Base-by-base conservation (phyloP, 1,140 invertebrate species). In the Zaprionus ornatus region DNA sequence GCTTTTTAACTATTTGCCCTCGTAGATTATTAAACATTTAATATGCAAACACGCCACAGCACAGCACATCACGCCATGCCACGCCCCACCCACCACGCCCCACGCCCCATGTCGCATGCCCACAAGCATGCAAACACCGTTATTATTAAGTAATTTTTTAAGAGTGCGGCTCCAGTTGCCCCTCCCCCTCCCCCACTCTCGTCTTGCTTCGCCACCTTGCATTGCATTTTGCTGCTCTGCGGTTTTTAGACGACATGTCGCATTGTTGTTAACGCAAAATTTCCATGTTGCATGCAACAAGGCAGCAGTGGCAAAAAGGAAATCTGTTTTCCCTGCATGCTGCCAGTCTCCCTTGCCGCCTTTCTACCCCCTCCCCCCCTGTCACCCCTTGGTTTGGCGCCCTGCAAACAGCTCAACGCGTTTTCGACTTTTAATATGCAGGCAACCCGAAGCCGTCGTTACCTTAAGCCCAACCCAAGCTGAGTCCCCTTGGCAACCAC, bases 401-500 rank as follows among this genome's bases (percentile, higher is more conserved):
- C 7, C 32, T 37, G 25, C 55, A 61, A 68, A 48, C 67, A 79
- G 84, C 77, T 86, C 77, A 88, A 80, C 80, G 70, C 83, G n/a
- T 88, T 87, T 82, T 88, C 19, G 83, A 87, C 80, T 88, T 90
- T 88, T 88, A 90, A 88, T 88, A 88, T 88, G 84, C 78, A 68
- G 84, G 73, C 82, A 81, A 75, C 62, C 74, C 70, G 40, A 74
- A 82, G 75, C 68, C 55, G 35, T 52, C 73, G 60, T 54, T 75
- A 75, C 73, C 68, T 71, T 71, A 64, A 71, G 45, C 54, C 15
- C 12, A 27, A 25, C 42, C 21, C 59, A 29, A 42, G 23, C 68
- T 32, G 4, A 23, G 21, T n/a, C 37, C 19, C 52, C n/a, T n/a
- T 1, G 3, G 29, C 29, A 29, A 29, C 29, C 9, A n/a, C n/a